Evolutionary conservation across 1,140 invertebrate species (phyloP), one percentile per base, ranked within the genome.

Genomic region (Camponotus pennsylvanicus): DNA sequence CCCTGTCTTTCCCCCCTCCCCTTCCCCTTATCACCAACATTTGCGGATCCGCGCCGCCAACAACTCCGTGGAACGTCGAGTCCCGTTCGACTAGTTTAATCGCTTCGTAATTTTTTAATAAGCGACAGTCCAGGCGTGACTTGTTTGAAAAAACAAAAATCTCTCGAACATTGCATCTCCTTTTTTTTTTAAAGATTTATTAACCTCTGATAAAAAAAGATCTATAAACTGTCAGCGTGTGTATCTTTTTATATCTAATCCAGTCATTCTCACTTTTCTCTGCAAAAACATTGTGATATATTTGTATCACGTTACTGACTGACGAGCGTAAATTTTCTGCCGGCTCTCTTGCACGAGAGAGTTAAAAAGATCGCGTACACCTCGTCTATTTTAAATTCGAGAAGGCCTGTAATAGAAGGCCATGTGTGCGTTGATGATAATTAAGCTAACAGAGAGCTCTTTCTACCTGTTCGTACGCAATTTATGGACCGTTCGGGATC

Each of bases 71-170:
- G n/a, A 63, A 37, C 40, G 40, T 18, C 11, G 37, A 1, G 40
- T 75, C 27, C 40, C 55, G 69, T 83, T 83, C 55, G 78, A 83
- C 40, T 75, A 75, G 69, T 83, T 83, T 83, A 83, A 83, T 83
- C 69, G 66, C 11, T 1, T 18, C 55, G 55, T 83, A 63, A 83
- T 83, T 83, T 82, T 73, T 83, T 75, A 75, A 83, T 83, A 63
- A 75, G 69, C 55, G 34, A 61, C 67, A 18, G 13, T 27, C 45
- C 42, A 49, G 11, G 37, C 34, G 45, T 18, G 34, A 78, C 32
- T 27, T 37, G 73, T 40, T 77, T 85, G 1, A 15, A 5, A 85
- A 85, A 34, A 78, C 13, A 27, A 45, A 15, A 75, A 73, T 18
- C 49, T 52, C 15, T 75, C 67, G 2, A 78, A 13, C 45, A 34